phyloP scores from a whole-genome alignment of 2,888 invertebrate genomes.

The Sycophila texana region DNA sequence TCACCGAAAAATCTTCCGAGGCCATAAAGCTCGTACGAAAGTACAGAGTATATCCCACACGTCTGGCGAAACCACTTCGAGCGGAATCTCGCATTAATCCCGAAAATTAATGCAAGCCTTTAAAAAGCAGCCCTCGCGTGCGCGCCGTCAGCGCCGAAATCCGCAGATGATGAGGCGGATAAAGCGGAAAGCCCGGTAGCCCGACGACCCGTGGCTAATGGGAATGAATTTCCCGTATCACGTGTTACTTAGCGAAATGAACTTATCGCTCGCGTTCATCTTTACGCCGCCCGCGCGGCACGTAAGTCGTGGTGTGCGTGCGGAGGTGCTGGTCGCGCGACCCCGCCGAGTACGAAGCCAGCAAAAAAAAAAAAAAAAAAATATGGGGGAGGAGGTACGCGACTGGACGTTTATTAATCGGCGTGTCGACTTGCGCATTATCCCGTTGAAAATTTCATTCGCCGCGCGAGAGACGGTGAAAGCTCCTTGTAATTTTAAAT shows the following conservation, averaged over 20 bases:
- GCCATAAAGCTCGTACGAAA: too few species aligned
- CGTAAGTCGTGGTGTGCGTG: neutral
- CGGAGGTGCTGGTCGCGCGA: neutral
- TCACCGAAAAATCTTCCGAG: too few species aligned
- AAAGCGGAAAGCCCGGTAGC: too few species aligned
- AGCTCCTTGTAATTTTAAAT: conserved; percentile 5
- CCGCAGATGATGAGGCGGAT: neutral
- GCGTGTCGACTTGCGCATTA: neutral
- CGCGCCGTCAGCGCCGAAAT: neutral
- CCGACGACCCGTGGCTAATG: neutral
- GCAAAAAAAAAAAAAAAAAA: neutral
- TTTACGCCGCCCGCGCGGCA: conserved; percentile 13
- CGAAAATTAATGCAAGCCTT: too few species aligned
- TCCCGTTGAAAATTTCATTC: conserved; percentile 17
- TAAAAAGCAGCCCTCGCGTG: neutral
- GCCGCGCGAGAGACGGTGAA: neutral
- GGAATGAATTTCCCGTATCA: conserved; percentile 32
- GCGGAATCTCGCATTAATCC: too few species aligned
- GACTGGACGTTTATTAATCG: conserved; percentile 30
- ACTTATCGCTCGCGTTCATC: conserved; percentile 43
- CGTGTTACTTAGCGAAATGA: conserved; percentile 25
- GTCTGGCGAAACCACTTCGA: too few species aligned
- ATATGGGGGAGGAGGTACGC: neutral
- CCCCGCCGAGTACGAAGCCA: neutral
- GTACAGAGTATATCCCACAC: too few species aligned